Evolutionary conservation across 2,113 vertebrate species (phyloP).

Genomic region (Clarias macrocephalus): DNA sequence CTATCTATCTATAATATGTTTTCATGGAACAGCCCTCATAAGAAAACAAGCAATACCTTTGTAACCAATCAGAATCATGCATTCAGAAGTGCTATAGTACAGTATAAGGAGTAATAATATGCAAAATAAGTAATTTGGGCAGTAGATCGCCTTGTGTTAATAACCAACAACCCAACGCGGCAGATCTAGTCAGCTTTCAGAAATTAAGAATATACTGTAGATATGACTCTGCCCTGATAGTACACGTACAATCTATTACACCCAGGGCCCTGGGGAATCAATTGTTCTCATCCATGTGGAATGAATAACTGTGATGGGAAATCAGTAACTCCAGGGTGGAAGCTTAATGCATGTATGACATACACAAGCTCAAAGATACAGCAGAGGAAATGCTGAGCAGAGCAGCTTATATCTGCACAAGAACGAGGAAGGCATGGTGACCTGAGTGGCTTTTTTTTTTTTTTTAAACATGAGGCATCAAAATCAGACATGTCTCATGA

Average conservation of each 20-base stretch:
- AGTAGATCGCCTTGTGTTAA: background rate
- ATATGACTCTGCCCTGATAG: conserved; percentile 4
- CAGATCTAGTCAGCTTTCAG: background rate
- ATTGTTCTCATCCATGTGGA: conserved; percentile 10
- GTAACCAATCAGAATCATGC: background rate
- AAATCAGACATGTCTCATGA: background rate
- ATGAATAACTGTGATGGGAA: background rate
- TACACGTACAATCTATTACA: background rate
- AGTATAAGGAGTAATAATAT: background rate
- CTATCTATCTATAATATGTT: too few relatives aligned
- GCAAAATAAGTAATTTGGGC: background rate
- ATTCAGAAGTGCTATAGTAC: background rate
- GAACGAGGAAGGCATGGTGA: background rate
- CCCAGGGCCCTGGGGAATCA: background rate
- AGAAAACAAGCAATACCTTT: background rate
- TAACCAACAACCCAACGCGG: background rate
- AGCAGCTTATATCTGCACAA: background rate
- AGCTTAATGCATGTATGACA: background rate
- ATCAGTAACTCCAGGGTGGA: background rate
- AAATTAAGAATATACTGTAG: background rate
- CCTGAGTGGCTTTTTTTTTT: background rate
- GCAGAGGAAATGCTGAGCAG: conserved; percentile 4
- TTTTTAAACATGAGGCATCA: background rate
- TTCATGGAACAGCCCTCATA: too few relatives aligned
- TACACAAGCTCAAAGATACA: background rate